These are phyloP conservation scores for Drosophila barbarae DNA, from an alignment of 2,888 invertebrate genomes.

Conservation along the genomic window DNA sequence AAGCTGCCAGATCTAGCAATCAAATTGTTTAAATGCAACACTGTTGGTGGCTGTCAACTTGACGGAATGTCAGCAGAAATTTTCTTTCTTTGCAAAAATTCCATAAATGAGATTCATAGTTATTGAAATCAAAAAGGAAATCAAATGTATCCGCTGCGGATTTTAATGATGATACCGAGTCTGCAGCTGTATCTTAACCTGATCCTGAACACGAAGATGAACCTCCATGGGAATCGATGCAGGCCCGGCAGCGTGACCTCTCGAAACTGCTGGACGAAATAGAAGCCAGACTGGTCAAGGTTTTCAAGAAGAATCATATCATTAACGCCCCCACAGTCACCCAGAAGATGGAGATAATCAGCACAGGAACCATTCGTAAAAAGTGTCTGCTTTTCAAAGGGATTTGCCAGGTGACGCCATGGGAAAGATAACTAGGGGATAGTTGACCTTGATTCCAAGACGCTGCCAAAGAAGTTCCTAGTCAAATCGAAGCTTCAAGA, in stretches of 20 bases:
- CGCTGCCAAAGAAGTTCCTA: neutral
- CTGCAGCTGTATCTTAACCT: neutral
- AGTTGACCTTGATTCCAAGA: neutral
- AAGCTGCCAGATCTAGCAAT: rapidly evolving
- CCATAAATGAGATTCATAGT: neutral
- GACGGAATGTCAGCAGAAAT: neutral
- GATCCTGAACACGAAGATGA: neutral
- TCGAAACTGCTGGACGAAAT: constrained; percentile 1
- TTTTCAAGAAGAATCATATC: constrained; percentile 37
- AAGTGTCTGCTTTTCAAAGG: constrained; percentile 49
- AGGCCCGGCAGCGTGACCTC: neutral
- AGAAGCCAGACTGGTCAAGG: constrained; percentile 28
- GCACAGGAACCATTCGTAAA: constrained; percentile 33
- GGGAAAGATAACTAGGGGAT: constrained; percentile 15
- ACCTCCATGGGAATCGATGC: constrained; percentile 23
- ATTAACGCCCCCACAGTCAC: neutral
- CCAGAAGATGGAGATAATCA: constrained; percentile 39
- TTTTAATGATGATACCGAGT: neutral
- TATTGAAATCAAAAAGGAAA: neutral
- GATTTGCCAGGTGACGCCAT: constrained; percentile 30
- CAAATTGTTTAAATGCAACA: neutral
- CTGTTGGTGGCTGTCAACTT: neutral
- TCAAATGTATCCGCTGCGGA: neutral
- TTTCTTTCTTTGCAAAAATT: neutral
- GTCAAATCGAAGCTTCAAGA: neutral